Base-by-base conservation (phyloP, 2,113 vertebrate genomes). In the Anarrhichthys ocellatus region DNA sequence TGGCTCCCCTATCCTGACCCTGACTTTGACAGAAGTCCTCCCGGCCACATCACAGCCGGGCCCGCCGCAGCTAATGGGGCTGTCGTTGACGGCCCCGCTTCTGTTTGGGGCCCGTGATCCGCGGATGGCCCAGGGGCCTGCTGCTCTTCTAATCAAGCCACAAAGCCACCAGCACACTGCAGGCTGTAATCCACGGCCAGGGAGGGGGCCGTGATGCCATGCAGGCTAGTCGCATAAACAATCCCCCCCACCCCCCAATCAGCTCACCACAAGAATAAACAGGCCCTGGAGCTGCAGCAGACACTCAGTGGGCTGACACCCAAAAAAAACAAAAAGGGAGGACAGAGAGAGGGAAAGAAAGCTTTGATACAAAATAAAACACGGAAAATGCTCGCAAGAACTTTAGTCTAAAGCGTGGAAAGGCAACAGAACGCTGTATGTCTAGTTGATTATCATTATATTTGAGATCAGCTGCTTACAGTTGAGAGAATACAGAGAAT, bases 111-210 rank as follows among this genome's bases (percentile, higher is more conserved):
- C 87, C 46, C 3, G 59, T 46, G 84, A 78, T 68, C 74, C 65
- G 58, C 70, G 0, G 74, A 87, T 46, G 87, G 87, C 85, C 80
- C 80, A 29, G 80, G 78, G 83, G 78, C 83, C 90, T 78, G 58
- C 84, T 73, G 81, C 86, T 82, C 79, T 85, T 93, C 87, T 92
- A 94, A 94, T 95, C 92, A 94, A 78, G 80, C 89, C 89, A 83
- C 78, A 90, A 93, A 91, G 79, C 90, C 88, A 87, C 84, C 59
- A 65, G 56, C 67, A 15, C 70, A 70, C 76, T 22, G 76, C 80
- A 88, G 75, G 86, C 89, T 92, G 50, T 90, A 91, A 93, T 90
- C 88, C 85, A 78, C 27, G n/a, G 70, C 76, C 82, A 70, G 89
- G 84, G 90, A 91, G 83, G 83, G 83, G 91, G 79, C 87, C 40